Evolutionary conservation across 2,797 vertebrate species (phyloP).

Genomic region (Cottoperca gobio): DNA sequence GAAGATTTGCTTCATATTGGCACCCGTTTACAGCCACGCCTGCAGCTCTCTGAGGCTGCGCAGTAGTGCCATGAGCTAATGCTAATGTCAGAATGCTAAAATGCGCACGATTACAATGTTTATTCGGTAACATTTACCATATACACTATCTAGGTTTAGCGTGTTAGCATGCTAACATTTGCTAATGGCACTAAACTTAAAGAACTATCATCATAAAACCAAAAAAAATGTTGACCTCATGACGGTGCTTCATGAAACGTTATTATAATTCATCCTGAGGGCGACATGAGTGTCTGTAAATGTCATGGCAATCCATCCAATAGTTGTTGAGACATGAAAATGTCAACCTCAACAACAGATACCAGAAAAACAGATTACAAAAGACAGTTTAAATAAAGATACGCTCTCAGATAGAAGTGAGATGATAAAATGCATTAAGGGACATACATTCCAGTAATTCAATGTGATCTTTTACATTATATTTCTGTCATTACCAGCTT

Average conservation of each 20-base stretch:
- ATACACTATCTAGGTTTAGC: background rate
- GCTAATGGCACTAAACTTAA: background rate
- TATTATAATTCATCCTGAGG: background rate
- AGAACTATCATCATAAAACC: background rate
- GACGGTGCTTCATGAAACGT: background rate
- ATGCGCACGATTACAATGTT: background rate
- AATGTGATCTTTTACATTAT: background rate
- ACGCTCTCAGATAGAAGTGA: background rate
- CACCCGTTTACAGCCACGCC: no score
- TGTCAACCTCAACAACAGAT: background rate
- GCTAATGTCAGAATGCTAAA: background rate
- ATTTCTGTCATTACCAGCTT: background rate
- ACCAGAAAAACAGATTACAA: background rate
- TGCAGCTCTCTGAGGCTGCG: no score
- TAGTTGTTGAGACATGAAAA: conserved; percentile 19
- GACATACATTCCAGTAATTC: background rate
- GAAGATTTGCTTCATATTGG: no score
- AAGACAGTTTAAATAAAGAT: background rate
- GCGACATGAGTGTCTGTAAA: background rate
- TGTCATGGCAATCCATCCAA: conserved; percentile 1
- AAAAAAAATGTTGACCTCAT: background rate
- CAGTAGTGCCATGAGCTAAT: background rate
- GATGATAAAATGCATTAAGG: background rate
- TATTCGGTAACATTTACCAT: background rate
- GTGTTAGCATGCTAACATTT: background rate